These are phyloP conservation scores for Euplagia quadripunctaria DNA, from an alignment of 2,888 invertebrate species.

Conservation along the genomic window DNA sequence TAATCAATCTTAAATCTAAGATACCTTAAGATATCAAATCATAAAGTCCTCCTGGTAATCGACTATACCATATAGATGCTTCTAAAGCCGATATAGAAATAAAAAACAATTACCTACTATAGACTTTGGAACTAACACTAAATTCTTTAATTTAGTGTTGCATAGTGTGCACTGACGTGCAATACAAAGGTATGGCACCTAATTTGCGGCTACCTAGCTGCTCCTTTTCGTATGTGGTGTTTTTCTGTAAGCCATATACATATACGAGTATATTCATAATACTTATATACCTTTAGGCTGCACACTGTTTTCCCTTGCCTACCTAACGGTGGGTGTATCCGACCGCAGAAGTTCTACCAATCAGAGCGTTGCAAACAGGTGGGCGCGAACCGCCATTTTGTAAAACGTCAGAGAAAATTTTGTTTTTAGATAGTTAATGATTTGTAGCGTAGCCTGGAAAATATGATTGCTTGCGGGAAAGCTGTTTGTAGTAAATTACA, in stretches of 20 bases:
- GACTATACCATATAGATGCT: too few species aligned
- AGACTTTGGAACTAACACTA: too few species aligned
- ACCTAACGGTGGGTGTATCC: constrained; percentile 60
- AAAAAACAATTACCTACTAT: too few species aligned
- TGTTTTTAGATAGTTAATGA: constrained; percentile 12
- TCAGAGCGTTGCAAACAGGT: constrained; percentile 46
- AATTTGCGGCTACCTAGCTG: too few species aligned
- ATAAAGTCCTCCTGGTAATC: too few species aligned
- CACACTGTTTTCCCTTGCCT: constrained; percentile 41
- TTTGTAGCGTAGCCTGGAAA: constrained; percentile 4
- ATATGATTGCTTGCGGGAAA: constrained; percentile 8
- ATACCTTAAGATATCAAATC: too few species aligned
- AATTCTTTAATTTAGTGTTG: too few species aligned
- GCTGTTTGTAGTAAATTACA: neutral
- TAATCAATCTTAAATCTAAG: too few species aligned
- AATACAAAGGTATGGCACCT: too few species aligned
- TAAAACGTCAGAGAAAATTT: constrained; percentile 16
- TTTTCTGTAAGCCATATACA: neutral
- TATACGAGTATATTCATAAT: neutral
- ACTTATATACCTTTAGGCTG: neutral
- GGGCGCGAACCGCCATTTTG: constrained; percentile 53
- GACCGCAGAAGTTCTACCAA: constrained; percentile 36
- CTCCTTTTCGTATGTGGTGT: too few species aligned
- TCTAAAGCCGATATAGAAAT: too few species aligned
- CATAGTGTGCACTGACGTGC: too few species aligned